Evolutionary conservation across 2,113 vertebrate species (phyloP).

Genomic region (Riparia riparia): DNA sequence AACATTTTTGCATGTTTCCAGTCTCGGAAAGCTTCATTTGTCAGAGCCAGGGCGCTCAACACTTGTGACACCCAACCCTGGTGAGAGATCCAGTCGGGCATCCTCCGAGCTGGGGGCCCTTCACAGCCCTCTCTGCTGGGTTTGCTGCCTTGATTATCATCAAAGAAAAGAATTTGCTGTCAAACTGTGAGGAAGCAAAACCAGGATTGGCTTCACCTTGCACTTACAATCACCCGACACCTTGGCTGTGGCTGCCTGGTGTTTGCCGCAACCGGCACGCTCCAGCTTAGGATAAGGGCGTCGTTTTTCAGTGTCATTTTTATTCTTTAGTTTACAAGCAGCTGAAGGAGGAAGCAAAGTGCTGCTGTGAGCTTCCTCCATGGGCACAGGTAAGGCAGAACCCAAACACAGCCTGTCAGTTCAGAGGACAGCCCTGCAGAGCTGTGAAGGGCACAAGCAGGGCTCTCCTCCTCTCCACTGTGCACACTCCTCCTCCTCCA

Average conservation of each 20-base stretch:
- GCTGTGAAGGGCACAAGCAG: rapidly evolving
- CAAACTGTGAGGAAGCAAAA: background rate
- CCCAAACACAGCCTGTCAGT: rapidly evolving
- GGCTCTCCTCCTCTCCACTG: rapidly evolving
- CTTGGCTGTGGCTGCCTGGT: background rate
- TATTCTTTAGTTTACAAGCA: background rate
- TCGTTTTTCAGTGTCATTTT: background rate
- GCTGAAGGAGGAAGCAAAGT: background rate
- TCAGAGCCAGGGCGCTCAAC: rapidly evolving
- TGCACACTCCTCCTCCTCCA: background rate
- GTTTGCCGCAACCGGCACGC: rapidly evolving
- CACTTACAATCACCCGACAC: background rate
- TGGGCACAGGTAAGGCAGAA: rapidly evolving
- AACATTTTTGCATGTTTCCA: background rate
- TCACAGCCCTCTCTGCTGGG: background rate
- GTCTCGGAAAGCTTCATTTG: background rate
- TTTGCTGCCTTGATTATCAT: background rate
- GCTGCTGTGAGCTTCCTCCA: background rate
- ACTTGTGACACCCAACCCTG: background rate
- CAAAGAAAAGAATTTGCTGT: background rate
- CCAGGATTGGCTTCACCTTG: background rate
- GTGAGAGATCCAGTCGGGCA: background rate
- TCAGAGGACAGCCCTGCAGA: background rate
- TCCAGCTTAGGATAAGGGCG: background rate
- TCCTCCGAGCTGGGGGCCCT: background rate